These are phyloP conservation scores for Oreochromis aureus DNA, from an alignment of 2,113 vertebrate species.

Conservation along the genomic window DNA sequence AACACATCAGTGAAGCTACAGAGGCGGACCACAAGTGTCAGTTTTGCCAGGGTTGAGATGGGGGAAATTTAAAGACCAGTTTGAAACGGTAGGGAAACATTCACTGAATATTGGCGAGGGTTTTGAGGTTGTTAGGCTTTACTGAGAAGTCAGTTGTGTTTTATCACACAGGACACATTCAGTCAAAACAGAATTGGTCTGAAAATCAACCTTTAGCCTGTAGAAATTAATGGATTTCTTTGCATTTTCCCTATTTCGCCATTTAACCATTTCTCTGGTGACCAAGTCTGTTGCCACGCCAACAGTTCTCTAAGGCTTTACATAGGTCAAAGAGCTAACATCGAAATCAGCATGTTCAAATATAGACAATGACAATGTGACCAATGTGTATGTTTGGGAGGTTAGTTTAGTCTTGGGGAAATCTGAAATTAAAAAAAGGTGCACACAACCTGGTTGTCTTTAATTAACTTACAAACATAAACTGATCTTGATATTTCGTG, in stretches of 20 bases:
- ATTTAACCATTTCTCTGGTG: not conserved
- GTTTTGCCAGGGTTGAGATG: not conserved
- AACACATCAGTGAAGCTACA: not conserved
- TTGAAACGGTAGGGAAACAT: not conserved
- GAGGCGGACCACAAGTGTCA: fast-evolving
- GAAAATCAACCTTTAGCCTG: not conserved
- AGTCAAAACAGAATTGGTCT: not conserved
- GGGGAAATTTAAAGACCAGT: not conserved
- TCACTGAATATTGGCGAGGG: not conserved
- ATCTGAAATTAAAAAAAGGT: fast-evolving
- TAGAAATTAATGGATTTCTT: not conserved
- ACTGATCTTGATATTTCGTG: fast-evolving
- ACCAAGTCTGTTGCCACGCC: not conserved
- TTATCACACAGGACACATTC: not conserved
- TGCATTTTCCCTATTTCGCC: not conserved
- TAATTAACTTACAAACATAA: not conserved
- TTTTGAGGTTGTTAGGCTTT: not conserved
- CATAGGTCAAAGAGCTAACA: not conserved
- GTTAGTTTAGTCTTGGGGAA: fast-evolving
- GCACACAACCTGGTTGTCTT: not conserved
- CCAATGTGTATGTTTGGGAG: not conserved
- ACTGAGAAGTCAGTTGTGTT: not conserved
- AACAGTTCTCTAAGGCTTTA: not conserved
- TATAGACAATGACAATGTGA: not conserved
- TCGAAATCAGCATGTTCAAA: not conserved